Conservation (phyloP, 2,113 vertebrate species). For the Pseudopodoces humilis region DNA sequence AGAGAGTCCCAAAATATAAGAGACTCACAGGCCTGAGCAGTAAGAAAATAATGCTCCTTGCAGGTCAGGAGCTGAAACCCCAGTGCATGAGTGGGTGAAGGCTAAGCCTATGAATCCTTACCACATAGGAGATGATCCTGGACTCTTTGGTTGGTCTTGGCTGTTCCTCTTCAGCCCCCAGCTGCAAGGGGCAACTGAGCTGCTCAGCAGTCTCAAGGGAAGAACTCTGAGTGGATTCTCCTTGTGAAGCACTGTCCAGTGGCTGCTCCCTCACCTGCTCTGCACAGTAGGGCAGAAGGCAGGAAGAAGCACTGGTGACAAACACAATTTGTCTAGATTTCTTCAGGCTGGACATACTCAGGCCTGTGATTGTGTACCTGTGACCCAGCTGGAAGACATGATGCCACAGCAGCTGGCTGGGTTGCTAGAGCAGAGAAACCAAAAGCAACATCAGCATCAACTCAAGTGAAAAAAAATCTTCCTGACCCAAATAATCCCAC, state of each 20-base stretch:
- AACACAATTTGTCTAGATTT: conserved; percentile 71
- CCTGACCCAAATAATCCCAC: rapidly evolving
- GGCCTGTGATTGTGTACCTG: conserved; percentile 74
- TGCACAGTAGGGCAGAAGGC: conserved; percentile 34
- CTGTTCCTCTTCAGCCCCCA: neutral
- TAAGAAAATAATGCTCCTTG: neutral
- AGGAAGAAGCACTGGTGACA: conserved; percentile 71
- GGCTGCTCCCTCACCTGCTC: neutral
- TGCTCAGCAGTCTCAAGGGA: neutral
- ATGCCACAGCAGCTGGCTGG: conserved; percentile 74
- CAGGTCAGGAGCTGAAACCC: neutral
- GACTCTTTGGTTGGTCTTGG: conserved; percentile 56
- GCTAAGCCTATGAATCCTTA: neutral
- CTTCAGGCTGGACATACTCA: conserved; percentile 74
- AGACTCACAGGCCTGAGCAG: neutral
- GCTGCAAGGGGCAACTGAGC: neutral
- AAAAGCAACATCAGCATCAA: neutral
- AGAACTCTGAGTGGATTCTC: neutral
- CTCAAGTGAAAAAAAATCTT: neutral
- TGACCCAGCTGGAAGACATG: conserved; percentile 70
- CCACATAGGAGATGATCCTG: conserved; percentile 82
- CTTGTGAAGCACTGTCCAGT: neutral
- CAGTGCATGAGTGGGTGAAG: neutral
- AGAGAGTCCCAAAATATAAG: neutral
- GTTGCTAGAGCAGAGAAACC: conserved; percentile 66